These are phyloP conservation scores for Electrona antarctica DNA, from an alignment of 2,113 vertebrate species.

Conservation along the genomic window DNA sequence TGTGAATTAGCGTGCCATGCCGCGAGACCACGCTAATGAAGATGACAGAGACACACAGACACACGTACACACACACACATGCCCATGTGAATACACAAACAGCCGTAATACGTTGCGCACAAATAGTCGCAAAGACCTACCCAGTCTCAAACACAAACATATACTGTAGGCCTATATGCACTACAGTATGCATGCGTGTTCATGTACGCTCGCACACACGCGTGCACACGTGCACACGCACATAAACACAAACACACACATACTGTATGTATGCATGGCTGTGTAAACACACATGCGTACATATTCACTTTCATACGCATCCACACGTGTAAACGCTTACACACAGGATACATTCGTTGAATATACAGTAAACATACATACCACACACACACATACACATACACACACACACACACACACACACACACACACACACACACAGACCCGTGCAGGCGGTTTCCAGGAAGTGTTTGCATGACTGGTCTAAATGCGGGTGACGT, in stretches of 20 bases:
- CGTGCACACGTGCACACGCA: not conserved
- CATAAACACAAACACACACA: constrained; percentile 5
- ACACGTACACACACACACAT: constrained; percentile 15
- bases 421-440: constrained; percentile 11
- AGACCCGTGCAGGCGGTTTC: constrained; percentile 31
- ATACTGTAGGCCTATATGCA: no score
- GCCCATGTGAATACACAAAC: not conserved
- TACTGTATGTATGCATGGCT: not conserved
- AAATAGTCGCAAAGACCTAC: no score
- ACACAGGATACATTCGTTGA: not conserved
- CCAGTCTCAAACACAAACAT: no score
- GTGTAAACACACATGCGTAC: not conserved
- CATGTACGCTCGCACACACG: not conserved
- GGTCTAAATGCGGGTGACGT: constrained; percentile 65
- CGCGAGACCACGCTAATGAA: constrained; percentile 37
- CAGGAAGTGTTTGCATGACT: constrained; percentile 57
- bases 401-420: constrained; percentile 7
- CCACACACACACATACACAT: not conserved
- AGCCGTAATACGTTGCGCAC: not conserved
- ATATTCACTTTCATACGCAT: not conserved
- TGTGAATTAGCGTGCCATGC: constrained; percentile 47
- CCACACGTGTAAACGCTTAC: not conserved
- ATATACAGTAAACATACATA: not conserved
- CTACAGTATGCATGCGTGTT: no score
- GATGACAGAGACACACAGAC: constrained; percentile 16